Percentiles rank a stretch among this genome's conserved stretches.
phyloP scores from a whole-genome alignment of 1,140 invertebrate species.

The Macrocentrus cingulum region DNA sequence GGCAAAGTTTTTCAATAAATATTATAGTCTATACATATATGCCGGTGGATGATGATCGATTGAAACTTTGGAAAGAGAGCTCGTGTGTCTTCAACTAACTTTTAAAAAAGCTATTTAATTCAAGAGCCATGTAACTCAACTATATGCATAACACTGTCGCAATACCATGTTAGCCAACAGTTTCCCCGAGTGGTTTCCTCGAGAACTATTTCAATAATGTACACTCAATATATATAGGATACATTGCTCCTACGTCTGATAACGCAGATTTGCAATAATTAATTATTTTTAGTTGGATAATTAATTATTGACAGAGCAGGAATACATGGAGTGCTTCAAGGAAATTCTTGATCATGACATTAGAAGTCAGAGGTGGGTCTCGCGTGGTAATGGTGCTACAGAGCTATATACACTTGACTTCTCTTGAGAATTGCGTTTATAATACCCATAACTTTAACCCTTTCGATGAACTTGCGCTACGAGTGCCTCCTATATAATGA shows the following conservation, averaged over 20 bases:
- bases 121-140: no score
- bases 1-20: no score
- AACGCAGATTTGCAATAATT: constrained; percentile 24
- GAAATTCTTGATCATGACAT: constrained; percentile 29
- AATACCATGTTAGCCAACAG: neutral
- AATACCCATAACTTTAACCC: constrained; percentile 20
- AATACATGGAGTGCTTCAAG: constrained; percentile 7
- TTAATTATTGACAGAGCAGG: neutral
- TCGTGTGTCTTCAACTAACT: no score
- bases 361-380: constrained; percentile 8
- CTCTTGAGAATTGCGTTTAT: constrained; percentile 11
- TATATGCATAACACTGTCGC: no score
- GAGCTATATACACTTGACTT: constrained; percentile 28
- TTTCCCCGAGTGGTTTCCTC: constrained; percentile 5
- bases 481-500: constrained; percentile 28
- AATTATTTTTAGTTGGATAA: constrained; percentile 23
- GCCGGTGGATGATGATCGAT: no score
- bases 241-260: constrained; percentile 14
- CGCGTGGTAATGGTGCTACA: constrained; percentile 14
- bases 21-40: no score
- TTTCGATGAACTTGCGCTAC: constrained; percentile 19
- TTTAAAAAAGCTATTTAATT: no score
- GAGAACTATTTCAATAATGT: neutral
- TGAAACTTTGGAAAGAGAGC: no score
- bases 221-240: constrained; percentile 1